These are phyloP conservation scores for Enteromius trimaculatus DNA, from an alignment of 2,797 vertebrate genomes.

Conservation along the genomic window DNA sequence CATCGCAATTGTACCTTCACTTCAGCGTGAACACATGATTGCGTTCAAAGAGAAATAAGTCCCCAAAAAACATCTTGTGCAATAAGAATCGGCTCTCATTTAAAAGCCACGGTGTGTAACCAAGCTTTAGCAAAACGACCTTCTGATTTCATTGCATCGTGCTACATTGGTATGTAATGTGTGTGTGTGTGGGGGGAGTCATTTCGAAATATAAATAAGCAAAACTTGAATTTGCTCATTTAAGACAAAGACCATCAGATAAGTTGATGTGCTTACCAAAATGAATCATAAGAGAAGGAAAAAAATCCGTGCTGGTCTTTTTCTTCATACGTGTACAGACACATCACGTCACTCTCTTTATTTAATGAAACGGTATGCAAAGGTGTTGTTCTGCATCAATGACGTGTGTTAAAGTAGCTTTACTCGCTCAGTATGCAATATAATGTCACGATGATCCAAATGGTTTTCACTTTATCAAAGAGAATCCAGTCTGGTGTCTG, in stretches of 20 bases:
- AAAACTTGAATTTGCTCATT: slow-evolving; percentile 33
- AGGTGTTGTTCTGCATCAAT: slow-evolving; percentile 62
- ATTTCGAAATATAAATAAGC: slow-evolving; percentile 11
- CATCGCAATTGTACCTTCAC: slow-evolving; percentile 5
- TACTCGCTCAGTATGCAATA: slow-evolving; percentile 72
- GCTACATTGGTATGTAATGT: not conserved
- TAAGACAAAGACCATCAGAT: not conserved
- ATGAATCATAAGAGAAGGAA: not conserved
- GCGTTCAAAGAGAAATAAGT: slow-evolving; percentile 75
- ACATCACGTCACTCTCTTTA: slow-evolving; percentile 52
- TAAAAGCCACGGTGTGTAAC: slow-evolving; percentile 46
- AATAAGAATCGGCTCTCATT: slow-evolving; percentile 82
- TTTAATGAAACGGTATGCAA: slow-evolving; percentile 65
- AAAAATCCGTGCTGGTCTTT: not conserved
- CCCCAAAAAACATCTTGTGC: slow-evolving; percentile 81
- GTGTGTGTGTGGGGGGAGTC: not conserved
- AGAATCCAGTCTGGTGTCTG: slow-evolving; percentile 59
- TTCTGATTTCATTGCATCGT: slow-evolving; percentile 30
- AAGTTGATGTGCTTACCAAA: not conserved
- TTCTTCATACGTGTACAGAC: slow-evolving; percentile 40
- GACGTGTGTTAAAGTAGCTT: slow-evolving; percentile 67
- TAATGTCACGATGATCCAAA: slow-evolving; percentile 50
- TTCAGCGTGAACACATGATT: slow-evolving; percentile 37
- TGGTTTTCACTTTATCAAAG: slow-evolving; percentile 49
- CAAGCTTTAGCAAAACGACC: slow-evolving; percentile 22